These are phyloP conservation scores for Melanotaenia maccullochi DNA, from an alignment of 2,797 vertebrate genomes.

Conservation along the genomic window DNA sequence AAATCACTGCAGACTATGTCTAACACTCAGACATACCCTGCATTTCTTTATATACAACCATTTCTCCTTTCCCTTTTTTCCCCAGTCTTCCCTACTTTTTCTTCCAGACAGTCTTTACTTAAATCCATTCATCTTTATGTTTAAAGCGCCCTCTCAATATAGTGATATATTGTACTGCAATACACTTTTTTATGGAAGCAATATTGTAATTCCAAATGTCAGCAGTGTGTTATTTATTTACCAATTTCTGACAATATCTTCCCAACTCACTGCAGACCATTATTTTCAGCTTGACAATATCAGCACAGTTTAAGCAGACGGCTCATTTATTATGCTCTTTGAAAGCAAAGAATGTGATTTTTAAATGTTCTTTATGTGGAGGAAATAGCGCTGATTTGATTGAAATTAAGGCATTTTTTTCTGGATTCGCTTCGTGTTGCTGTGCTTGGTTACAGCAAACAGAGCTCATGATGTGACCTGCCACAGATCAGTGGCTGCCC, in stretches of 20 bases:
- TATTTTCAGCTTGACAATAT: slow-evolving; percentile 65
- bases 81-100: slow-evolving; percentile 24
- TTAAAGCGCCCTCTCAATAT: slow-evolving; percentile 52
- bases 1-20: slow-evolving; percentile 79
- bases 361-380: slow-evolving; percentile 36
- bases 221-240: slow-evolving; percentile 70
- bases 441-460: slow-evolving; percentile 7
- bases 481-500: slow-evolving; percentile 43
- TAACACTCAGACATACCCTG: slow-evolving; percentile 70
- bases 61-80: slow-evolving; percentile 19
- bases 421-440: slow-evolving; percentile 21
- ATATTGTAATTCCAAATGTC: slow-evolving; percentile 76
- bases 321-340: slow-evolving; percentile 63
- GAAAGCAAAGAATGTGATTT: slow-evolving; percentile 48
- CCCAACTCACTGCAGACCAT: slow-evolving; percentile 36
- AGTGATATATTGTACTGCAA: slow-evolving; percentile 70
- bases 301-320: slow-evolving; percentile 47
- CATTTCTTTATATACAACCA: slow-evolving; percentile 61
- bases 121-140: slow-evolving; percentile 68
- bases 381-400: slow-evolving; percentile 23
- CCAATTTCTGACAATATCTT: slow-evolving; percentile 57
- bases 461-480: slow-evolving; percentile 25
- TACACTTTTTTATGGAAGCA: slow-evolving; percentile 62
- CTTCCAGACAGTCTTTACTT: slow-evolving; percentile 49
- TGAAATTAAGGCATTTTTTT: slow-evolving; percentile 27